phyloP scores from a whole-genome alignment of 2,888 invertebrate genomes.

The Pammene aurita region DNA sequence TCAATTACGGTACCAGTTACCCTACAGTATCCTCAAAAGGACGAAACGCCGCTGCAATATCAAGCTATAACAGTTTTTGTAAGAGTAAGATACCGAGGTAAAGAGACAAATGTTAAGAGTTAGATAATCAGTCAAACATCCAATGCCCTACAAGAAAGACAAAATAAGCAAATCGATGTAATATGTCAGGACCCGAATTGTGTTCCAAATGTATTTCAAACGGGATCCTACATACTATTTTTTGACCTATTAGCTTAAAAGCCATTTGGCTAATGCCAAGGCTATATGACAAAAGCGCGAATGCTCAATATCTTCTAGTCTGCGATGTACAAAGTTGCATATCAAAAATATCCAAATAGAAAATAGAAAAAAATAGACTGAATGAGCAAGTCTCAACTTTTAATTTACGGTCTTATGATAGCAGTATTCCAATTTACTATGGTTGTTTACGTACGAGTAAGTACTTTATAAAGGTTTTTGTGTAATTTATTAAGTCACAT shows the following conservation, averaged over 20 bases:
- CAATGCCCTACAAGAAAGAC: neutral
- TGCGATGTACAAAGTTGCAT: slow-evolving; percentile 44
- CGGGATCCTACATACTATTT: neutral
- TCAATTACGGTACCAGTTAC: no score
- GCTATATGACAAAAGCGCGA: slow-evolving; percentile 8
- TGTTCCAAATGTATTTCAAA: neutral
- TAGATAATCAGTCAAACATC: slow-evolving; percentile 17
- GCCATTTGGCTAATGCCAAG: neutral
- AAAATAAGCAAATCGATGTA: neutral
- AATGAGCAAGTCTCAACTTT: slow-evolving; percentile 35
- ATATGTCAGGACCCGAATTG: neutral
- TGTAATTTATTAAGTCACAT: slow-evolving; percentile 36
- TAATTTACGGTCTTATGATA: slow-evolving; percentile 55
- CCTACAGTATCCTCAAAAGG: no score
- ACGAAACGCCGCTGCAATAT: no score
- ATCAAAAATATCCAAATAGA: slow-evolving; percentile 41
- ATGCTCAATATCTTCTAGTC: slow-evolving; percentile 41
- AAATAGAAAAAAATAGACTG: slow-evolving; percentile 35
- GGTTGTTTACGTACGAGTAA: slow-evolving; percentile 29
- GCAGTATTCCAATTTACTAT: slow-evolving; percentile 50
- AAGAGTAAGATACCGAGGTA: no score
- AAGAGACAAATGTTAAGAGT: slow-evolving; percentile 22
- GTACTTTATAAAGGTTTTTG: slow-evolving; percentile 30
- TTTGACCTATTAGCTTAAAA: neutral
- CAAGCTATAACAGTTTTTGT: no score